Evolutionary conservation across 2,888 invertebrate genomes (phyloP), one percentile per base, ranked within the genome.

Genomic region (Drosophila meridionalis): DNA sequence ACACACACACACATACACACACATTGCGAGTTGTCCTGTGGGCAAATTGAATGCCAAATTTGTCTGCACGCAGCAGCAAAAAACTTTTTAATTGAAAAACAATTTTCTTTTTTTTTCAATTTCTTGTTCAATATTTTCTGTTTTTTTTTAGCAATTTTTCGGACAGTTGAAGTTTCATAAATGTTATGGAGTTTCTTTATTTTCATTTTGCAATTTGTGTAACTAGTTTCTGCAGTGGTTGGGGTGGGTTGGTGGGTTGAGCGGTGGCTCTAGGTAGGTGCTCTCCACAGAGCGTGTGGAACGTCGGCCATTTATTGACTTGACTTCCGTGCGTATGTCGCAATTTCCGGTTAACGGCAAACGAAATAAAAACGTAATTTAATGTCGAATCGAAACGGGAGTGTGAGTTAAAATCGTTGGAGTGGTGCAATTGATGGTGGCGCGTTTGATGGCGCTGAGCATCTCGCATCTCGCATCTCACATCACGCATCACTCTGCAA

Each of bases 261-360:
- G 11, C 42, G 34, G 26, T 32, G 45, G 42, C 40, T 36, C 36
- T 3, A 28, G 40, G 20, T 28, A 36, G 53, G 26, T 53, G 53
- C 53, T 14, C 26, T 14, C 34, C 36, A 9, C n/a, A 30, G 30
- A 8, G 55, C 28, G 30, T 52, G 71, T 59, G 56, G 20, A 63
- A 55, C 69, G 69, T 38, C 67, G 75, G 69, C 81, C 82, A 80
- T 81, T 88, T 86, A 90, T 90, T 90, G 90, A 88, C 86, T 80
- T 78, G 77, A 88, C 91, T 90, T 88, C 91, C 91, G 91, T 90
- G 90, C 90, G 87, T 91, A 80, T 90, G 91, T 82, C 84, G 90
- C 91, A 88, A 90, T 90, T 88, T 88, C 91, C 88, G 91, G 78
- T 80, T 86, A 71, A 86, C 73, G 77, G 87, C 89, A 90, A 90